phyloP scores from a whole-genome alignment of 1,140 invertebrate species.

The Stratiolaelaps scimitus region DNA sequence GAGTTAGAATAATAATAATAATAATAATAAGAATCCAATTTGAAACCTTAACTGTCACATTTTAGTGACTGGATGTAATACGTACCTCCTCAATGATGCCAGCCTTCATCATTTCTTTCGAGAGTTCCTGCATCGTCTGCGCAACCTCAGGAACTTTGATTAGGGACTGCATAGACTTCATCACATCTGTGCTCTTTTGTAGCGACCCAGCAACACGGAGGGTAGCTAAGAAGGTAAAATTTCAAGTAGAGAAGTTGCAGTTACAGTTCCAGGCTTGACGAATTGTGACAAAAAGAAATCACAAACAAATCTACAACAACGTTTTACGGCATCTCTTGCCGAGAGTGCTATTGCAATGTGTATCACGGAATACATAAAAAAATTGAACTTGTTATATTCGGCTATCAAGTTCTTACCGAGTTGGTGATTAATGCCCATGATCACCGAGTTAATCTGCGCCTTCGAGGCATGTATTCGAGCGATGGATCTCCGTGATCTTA shows the following conservation, averaged over 20 bases:
- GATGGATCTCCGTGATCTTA: slow-evolving; percentile 74
- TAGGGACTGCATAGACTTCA: slow-evolving; percentile 90
- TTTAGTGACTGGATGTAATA: background rate
- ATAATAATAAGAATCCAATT: too few relatives aligned
- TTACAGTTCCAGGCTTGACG: background rate
- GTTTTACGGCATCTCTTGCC: background rate
- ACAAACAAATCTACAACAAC: background rate
- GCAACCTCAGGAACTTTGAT: slow-evolving; percentile 82
- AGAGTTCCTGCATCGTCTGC: slow-evolving; percentile 89
- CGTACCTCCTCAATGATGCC: slow-evolving; percentile 83
- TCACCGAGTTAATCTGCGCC: slow-evolving; percentile 93
- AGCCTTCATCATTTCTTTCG: slow-evolving; percentile 97
- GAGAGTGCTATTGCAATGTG: slow-evolving; percentile 4
- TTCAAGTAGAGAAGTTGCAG: slow-evolving; percentile 22
- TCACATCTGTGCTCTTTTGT: slow-evolving; percentile 84
- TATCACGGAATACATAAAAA: slow-evolving; percentile 14
- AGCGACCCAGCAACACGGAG: slow-evolving; percentile 76
- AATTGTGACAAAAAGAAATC: background rate
- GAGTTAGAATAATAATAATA: too few relatives aligned
- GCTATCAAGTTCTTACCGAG: slow-evolving; percentile 56
- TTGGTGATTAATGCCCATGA: slow-evolving; percentile 96
- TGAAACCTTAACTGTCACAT: too few relatives aligned
- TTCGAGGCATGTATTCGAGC: slow-evolving; percentile 85
- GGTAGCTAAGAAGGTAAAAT: slow-evolving; percentile 51
- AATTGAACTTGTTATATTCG: too few relatives aligned